Percentiles rank a stretch among this genome's conserved stretches.
phyloP scores from a whole-genome alignment of 2,797 vertebrate species.

The Sebastes ruberrimus region DNA sequence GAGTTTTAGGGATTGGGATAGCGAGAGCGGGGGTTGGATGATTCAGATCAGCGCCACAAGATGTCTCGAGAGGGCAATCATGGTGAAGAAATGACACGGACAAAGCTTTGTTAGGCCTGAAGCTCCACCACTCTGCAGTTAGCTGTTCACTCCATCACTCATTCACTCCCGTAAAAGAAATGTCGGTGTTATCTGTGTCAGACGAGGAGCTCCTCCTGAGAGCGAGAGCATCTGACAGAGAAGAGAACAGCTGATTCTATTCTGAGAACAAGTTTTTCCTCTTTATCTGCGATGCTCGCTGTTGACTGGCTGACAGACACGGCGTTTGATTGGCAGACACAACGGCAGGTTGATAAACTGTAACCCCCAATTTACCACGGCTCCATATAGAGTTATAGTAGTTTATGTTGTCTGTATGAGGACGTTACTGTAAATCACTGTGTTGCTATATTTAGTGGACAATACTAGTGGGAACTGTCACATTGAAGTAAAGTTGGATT shows the following conservation, averaged over 20 bases:
- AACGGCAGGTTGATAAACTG: conserved; percentile 29
- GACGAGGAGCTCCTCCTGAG: conserved; percentile 34
- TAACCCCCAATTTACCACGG: conserved; percentile 10
- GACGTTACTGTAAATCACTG: neutral
- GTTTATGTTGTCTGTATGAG: neutral
- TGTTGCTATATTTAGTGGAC: neutral
- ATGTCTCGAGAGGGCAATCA: conserved; percentile 28
- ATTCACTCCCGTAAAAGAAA: neutral
- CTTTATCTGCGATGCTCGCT: conserved; percentile 35
- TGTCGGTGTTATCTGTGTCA: conserved; percentile 30
- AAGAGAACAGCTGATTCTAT: conserved; percentile 57
- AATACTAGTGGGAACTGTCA: neutral
- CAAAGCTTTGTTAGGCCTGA: neutral
- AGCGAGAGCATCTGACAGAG: conserved; percentile 19
- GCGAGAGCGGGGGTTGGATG: neutral
- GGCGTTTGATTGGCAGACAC: conserved; percentile 54
- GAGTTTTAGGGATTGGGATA: conserved; percentile 11
- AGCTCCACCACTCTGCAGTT: neutral
- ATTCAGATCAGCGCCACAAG: conserved; percentile 12
- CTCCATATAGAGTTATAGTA: neutral
- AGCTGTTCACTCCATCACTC: neutral
- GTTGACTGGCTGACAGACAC: conserved; percentile 45
- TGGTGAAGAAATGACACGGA: conserved; percentile 3
- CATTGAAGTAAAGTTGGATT: neutral
- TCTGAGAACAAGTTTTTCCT: conserved; percentile 53